These are phyloP conservation scores for Gymnoscelis rufifasciata DNA, from an alignment of 2,888 invertebrate genomes.

Conservation along the genomic window DNA sequence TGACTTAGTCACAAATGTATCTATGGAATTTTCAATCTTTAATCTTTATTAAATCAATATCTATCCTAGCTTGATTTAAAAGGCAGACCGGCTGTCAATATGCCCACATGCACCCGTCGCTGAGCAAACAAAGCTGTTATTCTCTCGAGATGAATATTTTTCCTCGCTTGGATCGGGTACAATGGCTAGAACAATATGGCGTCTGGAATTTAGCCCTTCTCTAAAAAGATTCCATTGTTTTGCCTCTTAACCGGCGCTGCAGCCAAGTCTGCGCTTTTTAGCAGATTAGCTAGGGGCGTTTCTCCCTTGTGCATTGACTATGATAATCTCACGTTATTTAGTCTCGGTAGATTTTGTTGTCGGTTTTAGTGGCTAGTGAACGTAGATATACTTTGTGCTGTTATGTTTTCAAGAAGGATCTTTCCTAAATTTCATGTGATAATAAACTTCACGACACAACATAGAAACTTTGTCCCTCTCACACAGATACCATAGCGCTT, in stretches of 20 bases:
- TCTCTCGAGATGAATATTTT: slow-evolving; percentile 42
- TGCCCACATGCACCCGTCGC: slow-evolving; percentile 1
- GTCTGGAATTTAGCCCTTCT: slow-evolving; percentile 37
- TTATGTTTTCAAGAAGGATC: too few species aligned
- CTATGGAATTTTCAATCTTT: too few species aligned
- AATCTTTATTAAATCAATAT: too few species aligned
- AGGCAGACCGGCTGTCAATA: slow-evolving; percentile 26
- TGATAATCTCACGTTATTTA: slow-evolving; percentile 12
- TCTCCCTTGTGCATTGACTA: slow-evolving; percentile 23
- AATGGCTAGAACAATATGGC: slow-evolving; percentile 43
- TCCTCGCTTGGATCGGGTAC: slow-evolving; percentile 33
- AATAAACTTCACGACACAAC: too few species aligned
- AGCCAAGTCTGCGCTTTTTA: slow-evolving; percentile 38
- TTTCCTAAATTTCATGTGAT: too few species aligned
- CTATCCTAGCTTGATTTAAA: too few species aligned
- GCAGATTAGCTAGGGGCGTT: slow-evolving; percentile 34
- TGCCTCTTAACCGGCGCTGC: slow-evolving; percentile 32
- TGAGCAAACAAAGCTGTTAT: slow-evolving; percentile 27
- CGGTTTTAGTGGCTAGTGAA: too few species aligned
- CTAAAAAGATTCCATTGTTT: slow-evolving; percentile 45
- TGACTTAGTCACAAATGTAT: too few species aligned
- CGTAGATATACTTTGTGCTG: too few species aligned
- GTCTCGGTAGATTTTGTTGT: neutral
- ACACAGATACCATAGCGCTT: too few species aligned
- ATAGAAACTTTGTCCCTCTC: too few species aligned